These are phyloP conservation scores for Listronotus oregonensis DNA, from an alignment of 1,140 invertebrate species.

Conservation along the genomic window DNA sequence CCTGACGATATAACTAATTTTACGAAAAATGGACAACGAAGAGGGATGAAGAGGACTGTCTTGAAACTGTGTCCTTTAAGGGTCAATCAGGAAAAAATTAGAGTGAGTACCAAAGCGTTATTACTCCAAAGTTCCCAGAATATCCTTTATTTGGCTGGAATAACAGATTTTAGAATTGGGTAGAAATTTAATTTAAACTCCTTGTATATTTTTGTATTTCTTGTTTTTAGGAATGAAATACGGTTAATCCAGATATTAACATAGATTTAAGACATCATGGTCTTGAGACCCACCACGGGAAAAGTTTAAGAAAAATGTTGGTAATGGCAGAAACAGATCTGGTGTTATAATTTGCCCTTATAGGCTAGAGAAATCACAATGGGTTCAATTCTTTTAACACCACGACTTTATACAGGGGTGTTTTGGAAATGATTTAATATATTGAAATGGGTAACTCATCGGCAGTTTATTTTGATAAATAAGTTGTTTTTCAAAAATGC, in stretches of 20 bases:
- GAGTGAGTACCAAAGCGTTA: constrained; percentile 97
- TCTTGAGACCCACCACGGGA: constrained; percentile 98
- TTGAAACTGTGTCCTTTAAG: constrained; percentile 91
- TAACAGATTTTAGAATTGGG: constrained; percentile 89
- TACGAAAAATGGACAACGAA: constrained; percentile 97
- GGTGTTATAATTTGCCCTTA: constrained; percentile 99
- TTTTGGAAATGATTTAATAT: too few relatives aligned
- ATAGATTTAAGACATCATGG: constrained; percentile 96
- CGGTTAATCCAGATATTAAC: constrained; percentile 94
- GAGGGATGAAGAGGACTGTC: constrained; percentile 88
- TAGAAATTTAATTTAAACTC: too few relatives aligned
- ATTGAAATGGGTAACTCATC: too few relatives aligned
- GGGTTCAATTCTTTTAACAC: background rate
- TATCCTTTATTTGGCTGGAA: constrained; percentile 95
- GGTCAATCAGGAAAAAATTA: constrained; percentile 91
- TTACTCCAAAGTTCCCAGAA: constrained; percentile 96
- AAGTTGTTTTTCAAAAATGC: too few relatives aligned
- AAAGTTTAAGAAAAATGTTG: constrained; percentile 99
- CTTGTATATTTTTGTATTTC: too few relatives aligned
- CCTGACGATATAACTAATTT: constrained; percentile 96
- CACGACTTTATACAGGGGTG: too few relatives aligned
- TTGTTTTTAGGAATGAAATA: constrained; percentile 81
- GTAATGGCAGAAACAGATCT: constrained; percentile 96
- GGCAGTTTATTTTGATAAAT: too few relatives aligned
- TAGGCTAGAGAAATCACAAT: constrained; percentile 98